Evolutionary conservation across 2,797 vertebrate genomes (phyloP).

Genomic region (Huso huso): DNA sequence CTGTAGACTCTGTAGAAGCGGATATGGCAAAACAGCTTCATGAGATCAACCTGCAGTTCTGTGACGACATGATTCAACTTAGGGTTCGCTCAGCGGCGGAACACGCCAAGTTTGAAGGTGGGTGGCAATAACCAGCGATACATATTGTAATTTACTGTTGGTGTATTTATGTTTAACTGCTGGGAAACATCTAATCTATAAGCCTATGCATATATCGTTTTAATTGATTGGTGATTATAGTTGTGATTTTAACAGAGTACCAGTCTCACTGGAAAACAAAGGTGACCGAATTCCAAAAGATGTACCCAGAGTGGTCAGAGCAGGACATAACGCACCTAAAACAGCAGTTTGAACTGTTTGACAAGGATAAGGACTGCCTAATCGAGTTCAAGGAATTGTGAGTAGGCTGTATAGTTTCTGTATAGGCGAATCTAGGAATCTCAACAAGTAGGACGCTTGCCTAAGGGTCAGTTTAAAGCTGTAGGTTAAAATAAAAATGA

Average conservation of each 20-base stretch:
- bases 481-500: no score
- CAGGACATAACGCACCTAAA: not conserved
- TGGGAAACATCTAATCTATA: no score
- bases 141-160: no score
- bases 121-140: not conserved
- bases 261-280: not conserved
- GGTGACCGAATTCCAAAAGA: not conserved
- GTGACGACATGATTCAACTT: not conserved
- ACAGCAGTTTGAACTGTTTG: not conserved
- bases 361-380: not conserved
- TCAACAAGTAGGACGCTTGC: no score
- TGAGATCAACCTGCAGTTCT: not conserved
- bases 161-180: no score
- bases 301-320: not conserved
- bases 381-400: not conserved
- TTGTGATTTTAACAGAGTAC: not conserved
- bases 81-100: not conserved
- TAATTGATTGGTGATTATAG: no score
- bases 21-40: not conserved
- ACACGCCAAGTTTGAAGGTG: not conserved
- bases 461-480: no score
- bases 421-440: no score
- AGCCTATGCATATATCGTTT: no score
- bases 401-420: not conserved
- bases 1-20: not conserved